Evolutionary conservation across 1,140 invertebrate genomes (phyloP).

Genomic region (Aphis gossypii): DNA sequence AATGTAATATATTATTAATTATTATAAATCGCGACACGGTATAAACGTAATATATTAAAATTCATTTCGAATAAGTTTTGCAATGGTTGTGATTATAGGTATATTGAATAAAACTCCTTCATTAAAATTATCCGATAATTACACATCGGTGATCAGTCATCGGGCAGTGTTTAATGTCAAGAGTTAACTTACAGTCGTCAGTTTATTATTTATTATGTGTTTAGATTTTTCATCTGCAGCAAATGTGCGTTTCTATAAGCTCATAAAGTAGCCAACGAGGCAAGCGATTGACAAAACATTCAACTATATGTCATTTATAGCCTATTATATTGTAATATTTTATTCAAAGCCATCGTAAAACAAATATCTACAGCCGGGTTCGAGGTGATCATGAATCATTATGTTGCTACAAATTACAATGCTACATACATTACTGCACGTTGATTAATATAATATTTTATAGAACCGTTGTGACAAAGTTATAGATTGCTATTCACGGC

Average conservation of each 20-base stretch:
- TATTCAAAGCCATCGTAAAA: neutral
- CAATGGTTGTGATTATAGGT: too few relatives aligned
- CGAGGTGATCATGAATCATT: neutral
- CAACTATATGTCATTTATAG: neutral
- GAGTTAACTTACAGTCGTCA: neutral
- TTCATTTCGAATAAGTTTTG: neutral
- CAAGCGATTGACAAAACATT: neutral
- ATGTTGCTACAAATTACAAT: neutral
- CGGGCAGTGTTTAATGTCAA: neutral
- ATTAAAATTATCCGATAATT: neutral
- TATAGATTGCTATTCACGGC: neutral
- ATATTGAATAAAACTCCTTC: neutral
- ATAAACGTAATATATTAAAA: neutral
- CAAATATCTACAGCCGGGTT: neutral
- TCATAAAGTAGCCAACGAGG: neutral
- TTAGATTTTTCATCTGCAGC: neutral
- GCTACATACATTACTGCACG: neutral
- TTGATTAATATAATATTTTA: neutral
- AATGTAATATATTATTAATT: neutral
- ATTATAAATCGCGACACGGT: neutral
- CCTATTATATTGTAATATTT: neutral
- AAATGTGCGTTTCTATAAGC: neutral
- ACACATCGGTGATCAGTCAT: neutral
- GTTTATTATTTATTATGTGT: neutral
- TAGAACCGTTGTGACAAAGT: neutral